These are phyloP conservation scores for Pachyuromys duprasi DNA, from an alignment of 2,797 vertebrate genomes.

Conservation along the genomic window DNA sequence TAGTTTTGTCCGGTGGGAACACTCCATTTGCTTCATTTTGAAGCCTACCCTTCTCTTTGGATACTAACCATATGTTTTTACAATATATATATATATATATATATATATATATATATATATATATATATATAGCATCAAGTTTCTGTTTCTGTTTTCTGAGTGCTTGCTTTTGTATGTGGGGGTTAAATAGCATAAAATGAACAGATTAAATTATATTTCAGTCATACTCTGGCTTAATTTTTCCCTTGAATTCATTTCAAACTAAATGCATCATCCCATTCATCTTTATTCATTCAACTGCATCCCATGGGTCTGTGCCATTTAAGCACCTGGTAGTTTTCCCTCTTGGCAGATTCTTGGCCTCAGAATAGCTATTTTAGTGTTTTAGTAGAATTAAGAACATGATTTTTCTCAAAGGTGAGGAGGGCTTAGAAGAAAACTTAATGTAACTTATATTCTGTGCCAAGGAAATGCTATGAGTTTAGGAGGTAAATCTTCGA, in stretches of 20 bases:
- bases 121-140: slow-evolving; percentile 66
- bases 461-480: slow-evolving; percentile 76
- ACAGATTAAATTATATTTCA: slow-evolving; percentile 79
- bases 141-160: slow-evolving; percentile 77
- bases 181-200: slow-evolving; percentile 73
- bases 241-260: slow-evolving; percentile 79
- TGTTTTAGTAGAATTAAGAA: slow-evolving; percentile 84
- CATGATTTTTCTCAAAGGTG: slow-evolving; percentile 81
- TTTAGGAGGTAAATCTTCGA: slow-evolving; percentile 74
- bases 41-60: slow-evolving; percentile 61
- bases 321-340: slow-evolving; percentile 83
- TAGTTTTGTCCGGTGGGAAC: slow-evolving; percentile 61
- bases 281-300: slow-evolving; percentile 75
- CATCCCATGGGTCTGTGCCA: slow-evolving; percentile 80
- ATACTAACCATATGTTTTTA: slow-evolving; percentile 71
- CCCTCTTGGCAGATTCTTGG: slow-evolving; percentile 80
- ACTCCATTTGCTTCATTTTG: slow-evolving; percentile 70
- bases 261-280: slow-evolving; percentile 77
- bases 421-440: slow-evolving; percentile 67
- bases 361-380: slow-evolving; percentile 75
- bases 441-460: slow-evolving; percentile 73
- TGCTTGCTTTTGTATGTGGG: slow-evolving; percentile 67
- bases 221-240: slow-evolving; percentile 76
- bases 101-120: slow-evolving; percentile 55
- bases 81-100: slow-evolving; percentile 70